phyloP scores from a whole-genome alignment of 2,113 vertebrate genomes.

The Alouatta palliata region DNA sequence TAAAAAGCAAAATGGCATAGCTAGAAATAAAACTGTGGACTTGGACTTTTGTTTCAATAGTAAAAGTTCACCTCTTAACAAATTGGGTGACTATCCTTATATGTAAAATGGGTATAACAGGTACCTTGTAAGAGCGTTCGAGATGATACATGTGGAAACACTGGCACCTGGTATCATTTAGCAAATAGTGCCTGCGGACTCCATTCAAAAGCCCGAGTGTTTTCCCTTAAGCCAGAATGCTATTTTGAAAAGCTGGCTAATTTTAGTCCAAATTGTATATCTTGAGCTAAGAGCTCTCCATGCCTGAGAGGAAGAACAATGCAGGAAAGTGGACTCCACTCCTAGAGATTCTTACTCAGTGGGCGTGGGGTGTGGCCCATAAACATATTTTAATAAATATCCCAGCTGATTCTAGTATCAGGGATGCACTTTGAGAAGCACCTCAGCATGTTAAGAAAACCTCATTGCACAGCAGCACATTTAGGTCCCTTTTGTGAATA shows the following conservation, averaged over 20 bases:
- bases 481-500: background rate
- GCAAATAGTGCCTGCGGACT: background rate
- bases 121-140: background rate
- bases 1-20: background rate
- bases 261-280: background rate
- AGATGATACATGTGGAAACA: no score
- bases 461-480: background rate
- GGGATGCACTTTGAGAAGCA: background rate
- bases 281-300: background rate
- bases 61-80: background rate
- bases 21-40: background rate
- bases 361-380: background rate
- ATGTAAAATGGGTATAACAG: background rate
- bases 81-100: background rate
- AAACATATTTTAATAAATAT: background rate
- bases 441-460: background rate
- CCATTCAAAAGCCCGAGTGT: background rate
- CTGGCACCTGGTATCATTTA: background rate
- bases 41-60: background rate
- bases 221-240: background rate
- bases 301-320: background rate
- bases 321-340: background rate
- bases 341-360: background rate
- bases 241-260: background rate
- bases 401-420: background rate